phyloP scores from a whole-genome alignment of 2,797 vertebrate species.

The Cyclopterus lumpus region DNA sequence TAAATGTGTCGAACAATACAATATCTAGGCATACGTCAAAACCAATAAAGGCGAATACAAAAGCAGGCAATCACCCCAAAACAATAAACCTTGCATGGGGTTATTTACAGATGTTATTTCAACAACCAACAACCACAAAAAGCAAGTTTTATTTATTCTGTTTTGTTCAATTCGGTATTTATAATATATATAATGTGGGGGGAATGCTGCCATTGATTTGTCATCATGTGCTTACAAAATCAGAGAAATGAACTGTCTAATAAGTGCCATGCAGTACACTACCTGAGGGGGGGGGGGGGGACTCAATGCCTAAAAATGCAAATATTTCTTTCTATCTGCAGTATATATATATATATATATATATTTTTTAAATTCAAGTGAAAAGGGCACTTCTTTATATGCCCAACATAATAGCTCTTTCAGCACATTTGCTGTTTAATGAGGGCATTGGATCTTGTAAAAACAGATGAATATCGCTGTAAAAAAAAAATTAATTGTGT shows the following conservation, averaged over 20 bases:
- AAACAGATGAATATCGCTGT: slow-evolving; percentile 44
- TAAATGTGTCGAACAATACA: too few relatives aligned
- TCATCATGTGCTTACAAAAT: background rate
- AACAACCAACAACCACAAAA: background rate
- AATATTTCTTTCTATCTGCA: background rate
- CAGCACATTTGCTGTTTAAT: slow-evolving; percentile 46
- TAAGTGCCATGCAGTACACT: background rate
- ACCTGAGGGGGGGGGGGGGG: background rate
- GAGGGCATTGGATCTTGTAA: slow-evolving; percentile 34
- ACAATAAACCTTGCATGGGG: too few relatives aligned
- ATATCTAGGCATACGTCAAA: too few relatives aligned
- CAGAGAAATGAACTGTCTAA: slow-evolving; percentile 8
- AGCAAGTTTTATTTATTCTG: background rate
- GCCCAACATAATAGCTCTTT: slow-evolving; percentile 26
- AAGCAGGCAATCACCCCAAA: too few relatives aligned
- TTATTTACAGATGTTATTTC: too few relatives aligned
- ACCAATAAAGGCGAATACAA: too few relatives aligned
- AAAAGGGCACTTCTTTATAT: background rate
- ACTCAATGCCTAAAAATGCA: background rate
- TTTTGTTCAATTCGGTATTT: background rate
- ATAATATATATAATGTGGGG: too few relatives aligned
- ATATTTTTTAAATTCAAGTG: background rate
- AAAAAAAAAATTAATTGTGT: slow-evolving; percentile 18
- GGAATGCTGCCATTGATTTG: background rate
- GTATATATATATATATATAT: background rate